Evolutionary conservation across 2,113 vertebrate genomes (phyloP).

Genomic region (Rhodinocichla rosea): DNA sequence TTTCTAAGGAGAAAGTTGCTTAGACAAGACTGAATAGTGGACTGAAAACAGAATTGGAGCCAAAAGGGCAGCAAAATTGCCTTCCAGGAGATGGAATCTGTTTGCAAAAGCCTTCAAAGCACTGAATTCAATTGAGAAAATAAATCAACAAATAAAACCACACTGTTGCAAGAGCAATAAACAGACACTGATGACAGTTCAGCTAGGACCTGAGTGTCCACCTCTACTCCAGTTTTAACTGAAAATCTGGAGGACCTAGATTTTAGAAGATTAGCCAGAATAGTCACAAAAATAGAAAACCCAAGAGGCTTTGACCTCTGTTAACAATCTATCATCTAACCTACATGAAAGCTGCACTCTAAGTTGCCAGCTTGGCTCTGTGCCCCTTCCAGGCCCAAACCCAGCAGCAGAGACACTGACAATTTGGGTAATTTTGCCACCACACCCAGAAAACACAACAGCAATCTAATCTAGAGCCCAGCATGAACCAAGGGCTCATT

Average conservation of each 20-base stretch:
- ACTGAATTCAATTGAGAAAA: background rate
- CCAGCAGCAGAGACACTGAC: background rate
- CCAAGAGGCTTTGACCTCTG: background rate
- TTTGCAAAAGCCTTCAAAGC: background rate
- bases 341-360: background rate
- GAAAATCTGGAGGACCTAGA: background rate
- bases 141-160: background rate
- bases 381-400: background rate
- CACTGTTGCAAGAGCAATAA: accelerated
- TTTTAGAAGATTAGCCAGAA: background rate
- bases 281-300: background rate
- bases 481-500: background rate
- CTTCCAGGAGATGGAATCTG: background rate
- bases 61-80: background rate
- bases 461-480: background rate
- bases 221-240: background rate
- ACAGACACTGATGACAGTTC: background rate
- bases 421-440: background rate
- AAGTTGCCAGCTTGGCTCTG: background rate
- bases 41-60: background rate
- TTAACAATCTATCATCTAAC: background rate
- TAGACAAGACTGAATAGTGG: background rate
- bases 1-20: background rate
- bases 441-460: background rate
- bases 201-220: background rate